phyloP scores from a whole-genome alignment of 2,113 vertebrate genomes.

The western clawed frog (Xenopus tropicalis) region DNA sequence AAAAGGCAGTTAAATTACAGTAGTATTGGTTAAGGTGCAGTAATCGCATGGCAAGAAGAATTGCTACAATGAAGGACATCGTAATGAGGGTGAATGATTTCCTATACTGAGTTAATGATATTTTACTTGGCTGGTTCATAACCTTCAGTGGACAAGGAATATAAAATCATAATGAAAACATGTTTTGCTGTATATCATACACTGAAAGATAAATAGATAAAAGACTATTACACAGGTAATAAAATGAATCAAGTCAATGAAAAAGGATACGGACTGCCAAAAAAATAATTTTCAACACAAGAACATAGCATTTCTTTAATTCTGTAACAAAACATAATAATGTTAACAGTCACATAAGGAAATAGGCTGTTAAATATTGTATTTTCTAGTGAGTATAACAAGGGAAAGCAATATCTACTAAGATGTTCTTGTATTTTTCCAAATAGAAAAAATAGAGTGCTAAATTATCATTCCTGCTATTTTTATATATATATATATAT shows the following conservation, averaged over 20 bases:
- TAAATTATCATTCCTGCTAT: no score
- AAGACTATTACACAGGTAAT: conserved; percentile 39
- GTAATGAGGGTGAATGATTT: conserved; percentile 45
- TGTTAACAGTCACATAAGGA: background rate
- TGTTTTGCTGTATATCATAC: conserved; percentile 43
- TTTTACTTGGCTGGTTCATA: conserved; percentile 45
- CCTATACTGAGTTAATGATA: conserved; percentile 44
- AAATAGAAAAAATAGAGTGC: no score
- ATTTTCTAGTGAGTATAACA: no score
- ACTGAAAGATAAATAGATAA: conserved; percentile 45
- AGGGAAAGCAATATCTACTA: no score
- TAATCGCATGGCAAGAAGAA: conserved; percentile 38
- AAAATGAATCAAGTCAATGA: conserved; percentile 36
- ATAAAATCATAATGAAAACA: conserved; percentile 45
- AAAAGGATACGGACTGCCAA: conserved; percentile 30
- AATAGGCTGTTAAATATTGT: no score
- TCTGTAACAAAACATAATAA: conserved; percentile 7
- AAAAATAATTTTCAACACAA: background rate
- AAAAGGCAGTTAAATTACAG: conserved; percentile 27
- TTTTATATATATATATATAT: no score
- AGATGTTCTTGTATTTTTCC: no score
- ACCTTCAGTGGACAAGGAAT: conserved; percentile 43
- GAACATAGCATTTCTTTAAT: conserved; percentile 18
- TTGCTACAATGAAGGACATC: conserved; percentile 44
- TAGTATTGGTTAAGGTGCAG: conserved; percentile 31